Conservation (phyloP, 2,888 invertebrate species). For the Balanococcus diminutus region DNA sequence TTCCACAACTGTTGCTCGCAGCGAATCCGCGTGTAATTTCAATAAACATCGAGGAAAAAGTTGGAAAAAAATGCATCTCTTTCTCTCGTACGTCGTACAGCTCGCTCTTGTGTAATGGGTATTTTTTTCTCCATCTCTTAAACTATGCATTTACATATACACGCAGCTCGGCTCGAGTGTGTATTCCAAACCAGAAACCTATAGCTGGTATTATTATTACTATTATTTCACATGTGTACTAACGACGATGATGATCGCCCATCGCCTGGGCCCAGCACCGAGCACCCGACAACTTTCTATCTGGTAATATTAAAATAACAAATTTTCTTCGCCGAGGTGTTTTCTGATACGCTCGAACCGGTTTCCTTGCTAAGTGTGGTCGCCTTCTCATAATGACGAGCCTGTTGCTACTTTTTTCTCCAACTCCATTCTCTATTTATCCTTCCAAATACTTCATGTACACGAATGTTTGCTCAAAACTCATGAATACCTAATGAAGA, state of each 20-base stretch:
- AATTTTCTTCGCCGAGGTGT: conserved; percentile 11
- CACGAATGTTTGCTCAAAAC: background rate
- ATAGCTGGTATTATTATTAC: background rate
- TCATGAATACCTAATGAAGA: background rate
- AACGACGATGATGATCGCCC: background rate
- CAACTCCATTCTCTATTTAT: background rate
- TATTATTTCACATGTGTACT: background rate
- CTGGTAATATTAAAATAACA: conserved; percentile 25
- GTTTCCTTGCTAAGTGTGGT: background rate
- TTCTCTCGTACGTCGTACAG: background rate
- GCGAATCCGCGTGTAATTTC: conserved; percentile 22
- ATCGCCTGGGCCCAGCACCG: too few species aligned
- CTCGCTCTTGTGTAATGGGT: background rate
- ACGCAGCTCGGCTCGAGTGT: too few species aligned
- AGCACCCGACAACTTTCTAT: conserved; percentile 14
- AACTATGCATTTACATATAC: background rate
- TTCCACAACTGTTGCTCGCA: background rate
- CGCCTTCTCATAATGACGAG: background rate
- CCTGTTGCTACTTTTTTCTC: background rate
- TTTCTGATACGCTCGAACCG: background rate
- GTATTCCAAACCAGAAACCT: too few species aligned
- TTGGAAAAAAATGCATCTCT: background rate
- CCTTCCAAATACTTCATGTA: background rate
- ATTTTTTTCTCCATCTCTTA: background rate
- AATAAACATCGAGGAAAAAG: background rate